Conservation (phyloP, 1,140 invertebrate species). For the Drosophila ambigua region DNA sequence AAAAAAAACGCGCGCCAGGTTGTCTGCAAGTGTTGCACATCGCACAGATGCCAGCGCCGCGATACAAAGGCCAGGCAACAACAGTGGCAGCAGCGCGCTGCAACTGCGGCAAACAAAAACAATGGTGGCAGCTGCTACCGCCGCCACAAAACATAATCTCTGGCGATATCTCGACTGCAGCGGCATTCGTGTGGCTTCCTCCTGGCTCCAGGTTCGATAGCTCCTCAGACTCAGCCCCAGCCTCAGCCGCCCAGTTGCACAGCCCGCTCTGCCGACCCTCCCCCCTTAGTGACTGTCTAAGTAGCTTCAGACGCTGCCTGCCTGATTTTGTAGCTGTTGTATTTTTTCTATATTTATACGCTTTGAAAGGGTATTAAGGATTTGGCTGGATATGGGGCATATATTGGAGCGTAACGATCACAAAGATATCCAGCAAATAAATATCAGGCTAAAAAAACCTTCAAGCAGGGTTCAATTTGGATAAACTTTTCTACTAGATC, state of each 20-base stretch:
- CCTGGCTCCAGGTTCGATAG: constrained; percentile 6
- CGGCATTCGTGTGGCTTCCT: constrained; percentile 74
- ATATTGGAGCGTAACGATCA: too few relatives aligned
- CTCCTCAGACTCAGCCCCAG: background rate
- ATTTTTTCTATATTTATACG: background rate
- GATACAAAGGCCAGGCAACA: constrained; percentile 71
- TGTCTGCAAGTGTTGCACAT: constrained; percentile 81
- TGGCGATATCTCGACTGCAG: constrained; percentile 67
- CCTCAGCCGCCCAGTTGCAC: constrained; percentile 4
- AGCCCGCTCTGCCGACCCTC: background rate
- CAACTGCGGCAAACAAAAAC: constrained; percentile 61
- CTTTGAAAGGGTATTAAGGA: too few relatives aligned
- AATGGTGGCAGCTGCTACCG: constrained; percentile 77
- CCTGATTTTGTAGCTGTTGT: background rate
- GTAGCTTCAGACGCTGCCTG: constrained; percentile 56
- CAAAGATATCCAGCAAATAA: too few relatives aligned
- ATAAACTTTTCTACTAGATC: too few relatives aligned
- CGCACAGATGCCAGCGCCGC: constrained; percentile 73
- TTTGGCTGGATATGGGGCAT: too few relatives aligned
- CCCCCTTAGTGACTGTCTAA: constrained; percentile 54
- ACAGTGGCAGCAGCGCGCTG: background rate
- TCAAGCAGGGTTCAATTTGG: too few relatives aligned
- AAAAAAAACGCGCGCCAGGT: constrained; percentile 64
- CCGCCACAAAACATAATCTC: constrained; percentile 75
- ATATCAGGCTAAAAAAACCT: too few relatives aligned